These are phyloP conservation scores for Hetaerina titia DNA, from an alignment of 2,888 invertebrate genomes.

Conservation along the genomic window DNA sequence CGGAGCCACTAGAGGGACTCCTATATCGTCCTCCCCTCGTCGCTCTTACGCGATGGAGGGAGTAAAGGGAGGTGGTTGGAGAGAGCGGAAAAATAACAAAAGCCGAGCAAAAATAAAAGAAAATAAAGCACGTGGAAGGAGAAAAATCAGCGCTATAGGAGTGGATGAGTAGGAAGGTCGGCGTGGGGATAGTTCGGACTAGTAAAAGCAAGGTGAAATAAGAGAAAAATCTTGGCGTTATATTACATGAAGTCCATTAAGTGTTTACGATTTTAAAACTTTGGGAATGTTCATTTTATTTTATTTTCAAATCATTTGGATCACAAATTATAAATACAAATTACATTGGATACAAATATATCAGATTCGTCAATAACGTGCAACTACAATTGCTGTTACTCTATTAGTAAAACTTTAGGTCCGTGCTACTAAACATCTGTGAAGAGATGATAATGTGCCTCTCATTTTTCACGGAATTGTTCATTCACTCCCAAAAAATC, in stretches of 20 bases:
- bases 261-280: background rate
- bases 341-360: no score
- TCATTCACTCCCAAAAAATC: no score
- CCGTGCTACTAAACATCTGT: no score
- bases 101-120: background rate
- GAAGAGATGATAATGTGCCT: no score
- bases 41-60: constrained; percentile 25
- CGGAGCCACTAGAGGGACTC: constrained; percentile 58
- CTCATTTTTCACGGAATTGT: no score
- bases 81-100: background rate
- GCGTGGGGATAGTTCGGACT: no score
- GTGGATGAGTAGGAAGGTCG: no score
- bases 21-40: constrained; percentile 44
- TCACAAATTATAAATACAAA: no score
- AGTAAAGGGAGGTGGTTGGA: background rate
- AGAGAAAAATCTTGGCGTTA: background rate
- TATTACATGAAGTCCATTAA: background rate
- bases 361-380: no score
- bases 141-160: background rate
- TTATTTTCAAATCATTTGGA: no score
- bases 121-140: background rate
- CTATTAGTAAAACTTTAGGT: no score
- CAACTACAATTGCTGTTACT: no score
- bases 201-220: background rate
- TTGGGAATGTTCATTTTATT: background rate